These are phyloP conservation scores for Drosophila navojoa DNA, from an alignment of 1,140 invertebrate genomes.

Conservation along the genomic window DNA sequence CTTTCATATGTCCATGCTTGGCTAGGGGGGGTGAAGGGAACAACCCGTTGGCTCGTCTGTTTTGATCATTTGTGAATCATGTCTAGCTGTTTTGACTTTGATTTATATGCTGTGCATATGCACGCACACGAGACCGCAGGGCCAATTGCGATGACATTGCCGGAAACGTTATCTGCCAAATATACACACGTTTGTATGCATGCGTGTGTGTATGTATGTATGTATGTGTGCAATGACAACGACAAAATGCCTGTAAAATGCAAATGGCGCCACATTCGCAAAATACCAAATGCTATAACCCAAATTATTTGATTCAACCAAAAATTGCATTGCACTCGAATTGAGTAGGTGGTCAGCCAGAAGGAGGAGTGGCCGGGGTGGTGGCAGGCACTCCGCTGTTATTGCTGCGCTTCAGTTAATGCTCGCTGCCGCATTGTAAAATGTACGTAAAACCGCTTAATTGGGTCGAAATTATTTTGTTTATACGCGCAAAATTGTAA, in stretches of 20 bases:
- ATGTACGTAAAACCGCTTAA: conserved; percentile 67
- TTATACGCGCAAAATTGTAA: conserved; percentile 50
- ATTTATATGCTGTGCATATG: conserved; percentile 74
- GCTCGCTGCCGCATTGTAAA: conserved; percentile 53
- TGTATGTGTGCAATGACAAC: not conserved
- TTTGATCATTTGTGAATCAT: conserved; percentile 81
- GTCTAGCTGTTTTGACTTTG: conserved; percentile 75
- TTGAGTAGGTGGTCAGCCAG: conserved; percentile 18
- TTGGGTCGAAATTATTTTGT: conserved; percentile 71
- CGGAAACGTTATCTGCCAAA: conserved; percentile 46
- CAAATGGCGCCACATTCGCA: conserved; percentile 43
- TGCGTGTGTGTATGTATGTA: not conserved
- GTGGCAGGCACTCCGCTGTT: not conserved
- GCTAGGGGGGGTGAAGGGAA: not conserved
- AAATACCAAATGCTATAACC: conserved; percentile 39
- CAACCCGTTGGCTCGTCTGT: conserved; percentile 35
- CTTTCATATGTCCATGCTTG: conserved; percentile 64
- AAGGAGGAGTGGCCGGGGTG: no score
- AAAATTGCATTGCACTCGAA: conserved; percentile 60
- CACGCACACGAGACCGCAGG: conserved; percentile 29
- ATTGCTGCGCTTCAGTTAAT: conserved; percentile 35
- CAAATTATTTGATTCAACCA: conserved; percentile 65
- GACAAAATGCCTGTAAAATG: conserved; percentile 54
- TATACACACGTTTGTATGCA: no score
- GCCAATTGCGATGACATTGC: conserved; percentile 35